These are phyloP conservation scores for Montipora cactus DNA, from an alignment of 64 coral and sea anemone species.

Conservation along the genomic window DNA sequence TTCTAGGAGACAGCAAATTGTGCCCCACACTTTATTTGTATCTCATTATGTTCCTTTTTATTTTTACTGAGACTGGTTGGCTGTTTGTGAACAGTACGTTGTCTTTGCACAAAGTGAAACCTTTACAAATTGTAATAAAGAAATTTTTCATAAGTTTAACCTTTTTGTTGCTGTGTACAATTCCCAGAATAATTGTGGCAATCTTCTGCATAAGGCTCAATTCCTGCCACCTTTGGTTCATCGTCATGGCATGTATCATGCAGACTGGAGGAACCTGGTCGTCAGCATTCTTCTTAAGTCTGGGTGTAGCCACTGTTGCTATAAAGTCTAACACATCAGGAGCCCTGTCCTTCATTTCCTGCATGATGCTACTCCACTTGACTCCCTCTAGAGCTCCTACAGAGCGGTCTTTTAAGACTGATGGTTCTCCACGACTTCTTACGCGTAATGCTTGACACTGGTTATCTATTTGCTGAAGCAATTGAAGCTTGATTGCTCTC, in stretches of 20 bases:
- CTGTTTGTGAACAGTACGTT: too few relatives aligned
- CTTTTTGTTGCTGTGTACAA: not conserved
- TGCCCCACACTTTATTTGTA: too few relatives aligned
- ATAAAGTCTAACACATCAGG: slow-evolving; percentile 22
- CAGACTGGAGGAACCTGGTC: slow-evolving; percentile 11
- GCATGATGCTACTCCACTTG: not conserved
- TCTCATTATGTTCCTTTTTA: too few relatives aligned
- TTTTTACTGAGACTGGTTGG: too few relatives aligned
- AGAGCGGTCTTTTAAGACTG: slow-evolving; percentile 8
- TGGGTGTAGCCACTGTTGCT: slow-evolving; percentile 31
- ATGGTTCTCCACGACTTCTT: slow-evolving; percentile 4
- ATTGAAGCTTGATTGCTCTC: slow-evolving; percentile 3
- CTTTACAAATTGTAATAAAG: too few relatives aligned
- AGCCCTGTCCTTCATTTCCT: slow-evolving; percentile 16
- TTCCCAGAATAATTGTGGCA: not conserved
- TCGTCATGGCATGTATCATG: slow-evolving; percentile 26
- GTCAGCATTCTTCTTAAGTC: not conserved
- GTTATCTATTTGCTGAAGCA: slow-evolving; percentile 2
- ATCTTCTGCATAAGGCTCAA: slow-evolving; percentile 44
- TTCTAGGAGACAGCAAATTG: too few relatives aligned
- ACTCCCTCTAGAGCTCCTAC: not conserved
- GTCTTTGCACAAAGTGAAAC: too few relatives aligned
- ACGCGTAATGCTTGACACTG: not conserved
- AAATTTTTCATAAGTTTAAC: not conserved
- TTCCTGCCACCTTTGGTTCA: slow-evolving; percentile 19